Evolutionary conservation across 2,113 vertebrate genomes (phyloP).

Genomic region (Grammomys dolichurus): DNA sequence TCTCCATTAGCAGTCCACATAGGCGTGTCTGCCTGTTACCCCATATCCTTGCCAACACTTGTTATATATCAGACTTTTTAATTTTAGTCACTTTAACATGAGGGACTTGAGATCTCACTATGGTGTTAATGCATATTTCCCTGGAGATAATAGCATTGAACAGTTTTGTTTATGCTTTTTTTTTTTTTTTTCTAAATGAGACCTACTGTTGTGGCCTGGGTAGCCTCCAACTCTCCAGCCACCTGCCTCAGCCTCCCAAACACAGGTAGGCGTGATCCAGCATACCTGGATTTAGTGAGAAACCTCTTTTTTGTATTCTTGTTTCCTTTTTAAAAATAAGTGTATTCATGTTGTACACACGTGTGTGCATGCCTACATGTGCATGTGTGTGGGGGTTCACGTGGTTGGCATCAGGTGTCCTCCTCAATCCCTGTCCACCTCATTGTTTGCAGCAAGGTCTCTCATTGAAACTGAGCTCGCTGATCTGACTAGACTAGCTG

Average conservation of each 20-base stretch:
- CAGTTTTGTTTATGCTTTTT: neutral
- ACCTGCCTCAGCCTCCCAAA: neutral
- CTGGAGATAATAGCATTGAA: neutral
- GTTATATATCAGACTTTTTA: neutral
- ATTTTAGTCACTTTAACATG: neutral
- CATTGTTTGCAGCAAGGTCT: neutral
- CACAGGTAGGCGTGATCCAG: neutral
- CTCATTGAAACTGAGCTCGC: neutral
- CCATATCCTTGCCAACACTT: neutral
- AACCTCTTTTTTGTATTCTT: neutral
- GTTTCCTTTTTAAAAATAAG: neutral
- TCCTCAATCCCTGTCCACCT: neutral
- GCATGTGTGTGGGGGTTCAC: too few relatives aligned
- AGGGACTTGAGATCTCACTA: rapidly evolving
- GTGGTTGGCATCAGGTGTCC: too few relatives aligned
- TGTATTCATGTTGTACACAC: neutral
- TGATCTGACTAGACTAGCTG: too few relatives aligned
- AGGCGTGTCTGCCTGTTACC: neutral
- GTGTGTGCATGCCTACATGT: neutral
- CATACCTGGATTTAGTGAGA: neutral
- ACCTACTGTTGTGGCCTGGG: neutral
- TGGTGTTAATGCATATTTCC: neutral
- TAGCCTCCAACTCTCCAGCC: neutral
- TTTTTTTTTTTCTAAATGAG: neutral
- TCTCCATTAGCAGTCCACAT: rapidly evolving